A percentile compares a stretch with the other conserved stretches of the same genome.
Conservation (phyloP, 2,797 vertebrate species). For the Acipenser ruthenus region DNA sequence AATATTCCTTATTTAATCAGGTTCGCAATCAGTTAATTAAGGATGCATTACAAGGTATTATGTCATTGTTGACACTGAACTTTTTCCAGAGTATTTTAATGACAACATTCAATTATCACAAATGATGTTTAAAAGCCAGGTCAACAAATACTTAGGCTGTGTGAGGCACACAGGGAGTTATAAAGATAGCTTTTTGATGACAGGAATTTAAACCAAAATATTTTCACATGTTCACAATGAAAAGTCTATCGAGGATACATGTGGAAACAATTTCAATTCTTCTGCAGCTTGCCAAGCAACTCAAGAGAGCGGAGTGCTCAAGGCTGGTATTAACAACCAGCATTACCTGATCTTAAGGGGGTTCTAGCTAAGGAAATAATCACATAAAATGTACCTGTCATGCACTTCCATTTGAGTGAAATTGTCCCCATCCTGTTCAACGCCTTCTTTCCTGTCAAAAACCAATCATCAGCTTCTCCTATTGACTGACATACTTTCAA, state of each 20-base stretch:
- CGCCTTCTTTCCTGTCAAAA: too few species aligned
- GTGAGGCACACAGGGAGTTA: not conserved
- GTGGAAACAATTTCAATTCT: slow-evolving; percentile 18
- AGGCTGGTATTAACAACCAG: slow-evolving; percentile 10
- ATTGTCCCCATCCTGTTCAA: too few species aligned
- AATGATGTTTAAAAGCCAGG: slow-evolving; percentile 16
- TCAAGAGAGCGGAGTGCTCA: not conserved
- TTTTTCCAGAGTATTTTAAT: slow-evolving; percentile 13
- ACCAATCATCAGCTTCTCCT: too few species aligned
- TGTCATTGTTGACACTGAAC: slow-evolving; percentile 8
- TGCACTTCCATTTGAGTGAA: too few species aligned
- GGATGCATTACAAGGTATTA: slow-evolving; percentile 5
- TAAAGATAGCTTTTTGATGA: slow-evolving; percentile 19
- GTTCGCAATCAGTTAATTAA: slow-evolving; percentile 8
- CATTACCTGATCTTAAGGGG: not conserved
- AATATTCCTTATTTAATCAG: not conserved
- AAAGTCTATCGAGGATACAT: slow-evolving; percentile 10
- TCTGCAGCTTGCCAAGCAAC: slow-evolving; percentile 1
- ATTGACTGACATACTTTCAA: too few species aligned
- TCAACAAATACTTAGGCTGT: slow-evolving; percentile 10
- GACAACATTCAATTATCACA: slow-evolving; percentile 14
- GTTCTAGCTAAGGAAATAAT: too few species aligned
- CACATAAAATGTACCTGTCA: too few species aligned
- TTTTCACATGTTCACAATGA: slow-evolving; percentile 23
- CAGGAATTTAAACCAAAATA: slow-evolving; percentile 19